Evolutionary conservation across 1,140 invertebrate species (phyloP).

Genomic region (Drosophila santomea): DNA sequence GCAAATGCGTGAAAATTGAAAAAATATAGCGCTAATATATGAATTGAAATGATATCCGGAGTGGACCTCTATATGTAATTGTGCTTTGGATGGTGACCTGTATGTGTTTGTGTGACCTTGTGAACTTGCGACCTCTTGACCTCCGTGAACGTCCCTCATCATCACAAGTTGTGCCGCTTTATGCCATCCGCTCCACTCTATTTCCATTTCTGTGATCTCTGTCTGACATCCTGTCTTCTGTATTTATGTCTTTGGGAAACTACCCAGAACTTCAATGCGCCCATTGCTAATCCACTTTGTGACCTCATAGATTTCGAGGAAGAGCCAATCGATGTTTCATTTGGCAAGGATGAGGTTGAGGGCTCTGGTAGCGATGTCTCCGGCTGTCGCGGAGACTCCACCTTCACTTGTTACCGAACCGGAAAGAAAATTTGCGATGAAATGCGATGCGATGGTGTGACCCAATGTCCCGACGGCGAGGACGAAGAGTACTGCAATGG

Average conservation of each 20-base stretch:
- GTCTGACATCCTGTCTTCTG: conserved; percentile 12
- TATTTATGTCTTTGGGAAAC: conserved; percentile 4
- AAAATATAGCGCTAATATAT: not conserved
- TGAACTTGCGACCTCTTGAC: not conserved
- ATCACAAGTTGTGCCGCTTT: conserved; percentile 5
- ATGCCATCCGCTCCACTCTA: conserved; percentile 7
- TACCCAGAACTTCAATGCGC: not conserved
- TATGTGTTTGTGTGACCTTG: conserved; percentile 1
- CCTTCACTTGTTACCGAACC: conserved; percentile 84
- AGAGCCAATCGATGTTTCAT: not conserved
- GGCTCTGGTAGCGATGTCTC: conserved; percentile 44
- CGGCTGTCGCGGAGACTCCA: conserved; percentile 86
- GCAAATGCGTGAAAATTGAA: no score
- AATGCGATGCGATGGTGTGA: conserved; percentile 86
- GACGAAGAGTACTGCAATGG: conserved; percentile 57
- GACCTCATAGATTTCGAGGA: conserved; percentile 23
- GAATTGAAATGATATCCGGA: conserved; percentile 4
- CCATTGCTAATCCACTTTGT: conserved; percentile 20
- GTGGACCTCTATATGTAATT: conserved; percentile 1
- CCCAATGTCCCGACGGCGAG: conserved; percentile 79
- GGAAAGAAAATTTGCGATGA: conserved; percentile 85
- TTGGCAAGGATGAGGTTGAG: conserved; percentile 34
- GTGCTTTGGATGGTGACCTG: not conserved
- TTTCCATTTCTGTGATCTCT: conserved; percentile 28
- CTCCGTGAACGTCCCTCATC: conserved; percentile 7